These are phyloP conservation scores for Heterohyrax brucei DNA, from an alignment of 2,797 vertebrate genomes.

Conservation along the genomic window DNA sequence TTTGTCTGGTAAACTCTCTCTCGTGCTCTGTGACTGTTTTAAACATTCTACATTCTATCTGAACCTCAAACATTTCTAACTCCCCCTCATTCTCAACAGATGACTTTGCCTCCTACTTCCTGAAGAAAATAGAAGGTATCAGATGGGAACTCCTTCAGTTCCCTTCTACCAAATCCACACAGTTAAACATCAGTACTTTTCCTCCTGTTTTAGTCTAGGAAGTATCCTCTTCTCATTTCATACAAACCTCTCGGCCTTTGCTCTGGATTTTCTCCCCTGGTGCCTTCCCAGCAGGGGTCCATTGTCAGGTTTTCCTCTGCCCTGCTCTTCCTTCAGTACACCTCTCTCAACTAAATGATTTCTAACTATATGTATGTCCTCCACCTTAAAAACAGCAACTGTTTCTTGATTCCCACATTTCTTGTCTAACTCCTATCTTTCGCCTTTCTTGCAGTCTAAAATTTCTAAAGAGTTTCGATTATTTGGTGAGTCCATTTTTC, in stretches of 20 bases:
- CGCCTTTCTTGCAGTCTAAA: slow-evolving; percentile 30
- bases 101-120: slow-evolving; percentile 84
- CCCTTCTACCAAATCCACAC: slow-evolving; percentile 59
- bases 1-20: slow-evolving; percentile 45
- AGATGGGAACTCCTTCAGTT: slow-evolving; percentile 82
- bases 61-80: slow-evolving; percentile 67
- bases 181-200: slow-evolving; percentile 60
- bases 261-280: not conserved
- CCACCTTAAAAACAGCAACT: slow-evolving; percentile 8
- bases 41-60: slow-evolving; percentile 52
- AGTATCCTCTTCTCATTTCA: not conserved
- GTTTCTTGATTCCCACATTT: not conserved
- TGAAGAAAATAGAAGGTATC: slow-evolving; percentile 84
- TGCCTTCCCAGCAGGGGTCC: not conserved
- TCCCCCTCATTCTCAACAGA: slow-evolving; percentile 76
- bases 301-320: not conserved
- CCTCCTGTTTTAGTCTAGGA: slow-evolving; percentile 23
- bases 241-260: not conserved
- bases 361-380: not conserved
- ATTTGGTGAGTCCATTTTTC: slow-evolving; percentile 40
- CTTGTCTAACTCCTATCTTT: not conserved
- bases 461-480: slow-evolving; percentile 36
- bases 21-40: not conserved
- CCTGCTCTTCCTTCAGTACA: slow-evolving; percentile 29
- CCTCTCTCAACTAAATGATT: slow-evolving; percentile 34